Conservation (phyloP, 1,140 invertebrate genomes). For the Drosophila carrolli region DNA sequence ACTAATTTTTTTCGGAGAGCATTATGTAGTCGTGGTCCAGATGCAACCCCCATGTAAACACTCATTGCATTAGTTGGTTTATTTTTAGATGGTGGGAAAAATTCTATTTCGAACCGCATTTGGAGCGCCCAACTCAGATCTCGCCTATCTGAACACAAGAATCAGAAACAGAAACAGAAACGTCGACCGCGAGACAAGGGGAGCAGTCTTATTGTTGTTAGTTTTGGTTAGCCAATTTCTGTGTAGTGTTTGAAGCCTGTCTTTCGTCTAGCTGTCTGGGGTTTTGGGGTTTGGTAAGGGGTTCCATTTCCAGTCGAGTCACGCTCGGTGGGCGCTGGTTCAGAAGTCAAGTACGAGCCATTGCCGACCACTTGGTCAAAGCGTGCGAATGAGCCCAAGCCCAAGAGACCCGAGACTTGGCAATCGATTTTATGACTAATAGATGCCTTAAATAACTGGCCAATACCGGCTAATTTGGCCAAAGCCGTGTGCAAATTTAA, state of each 20-base stretch:
- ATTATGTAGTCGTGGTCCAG: constrained; percentile 43
- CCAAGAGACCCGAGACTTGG: background rate
- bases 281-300: constrained; percentile 17
- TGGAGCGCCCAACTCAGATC: constrained; percentile 60
- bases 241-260: constrained; percentile 54
- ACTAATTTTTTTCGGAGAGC: constrained; percentile 14
- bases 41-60: constrained; percentile 28
- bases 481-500: constrained; percentile 72
- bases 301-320: constrained; percentile 69
- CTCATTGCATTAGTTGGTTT: constrained; percentile 58
- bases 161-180: constrained; percentile 53
- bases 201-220: constrained; percentile 70
- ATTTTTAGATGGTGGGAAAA: constrained; percentile 81
- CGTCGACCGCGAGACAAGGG: constrained; percentile 20
- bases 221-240: constrained; percentile 73
- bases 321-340: constrained; percentile 79
- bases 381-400: constrained; percentile 75
- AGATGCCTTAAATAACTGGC: constrained; percentile 75
- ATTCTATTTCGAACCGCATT: constrained; percentile 73
- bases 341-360: constrained; percentile 78
- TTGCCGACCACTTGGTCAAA: constrained; percentile 59
- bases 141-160: constrained; percentile 70
- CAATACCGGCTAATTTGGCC: constrained; percentile 68
- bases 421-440: constrained; percentile 73
- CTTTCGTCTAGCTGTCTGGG: constrained; percentile 38